These are phyloP conservation scores for Illadopsis cleaveri DNA, from an alignment of 2,113 vertebrate species.

Conservation along the genomic window DNA sequence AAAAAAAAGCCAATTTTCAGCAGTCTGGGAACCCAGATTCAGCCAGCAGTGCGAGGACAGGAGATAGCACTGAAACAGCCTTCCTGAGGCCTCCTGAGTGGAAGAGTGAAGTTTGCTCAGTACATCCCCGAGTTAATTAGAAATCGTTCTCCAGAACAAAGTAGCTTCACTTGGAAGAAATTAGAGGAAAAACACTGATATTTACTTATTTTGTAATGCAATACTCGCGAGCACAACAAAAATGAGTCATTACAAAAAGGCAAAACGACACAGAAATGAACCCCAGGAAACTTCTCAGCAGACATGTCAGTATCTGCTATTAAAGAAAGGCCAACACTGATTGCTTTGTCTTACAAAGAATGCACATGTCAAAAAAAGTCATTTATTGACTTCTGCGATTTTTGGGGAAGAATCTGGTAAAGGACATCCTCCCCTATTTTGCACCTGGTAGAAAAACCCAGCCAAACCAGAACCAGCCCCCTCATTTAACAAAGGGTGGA, in stretches of 20 bases:
- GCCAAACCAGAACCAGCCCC: background rate
- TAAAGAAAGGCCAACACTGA: background rate
- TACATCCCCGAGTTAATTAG: background rate
- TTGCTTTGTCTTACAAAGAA: background rate
- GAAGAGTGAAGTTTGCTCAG: background rate
- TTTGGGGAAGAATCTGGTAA: background rate
- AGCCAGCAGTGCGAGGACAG: background rate
- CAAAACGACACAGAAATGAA: background rate
- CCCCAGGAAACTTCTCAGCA: background rate
- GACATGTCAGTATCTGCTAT: accelerated
- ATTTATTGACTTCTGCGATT: background rate
- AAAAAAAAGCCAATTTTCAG: background rate
- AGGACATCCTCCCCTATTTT: background rate
- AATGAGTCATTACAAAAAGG: background rate
- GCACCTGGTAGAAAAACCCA: background rate
- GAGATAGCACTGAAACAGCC: background rate
- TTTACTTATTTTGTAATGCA: background rate
- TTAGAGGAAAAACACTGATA: background rate
- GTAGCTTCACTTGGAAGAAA: background rate
- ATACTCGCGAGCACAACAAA: background rate
- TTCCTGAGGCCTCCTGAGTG: background rate
- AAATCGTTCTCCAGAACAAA: slow-evolving; percentile 16
- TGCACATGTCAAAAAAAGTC: background rate
- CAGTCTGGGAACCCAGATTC: background rate
- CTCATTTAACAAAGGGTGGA: background rate